Percentiles rank a stretch among this genome's conserved stretches.
Conservation (phyloP, 92 coral and sea anemone genomes). For the Muricea muricata region DNA sequence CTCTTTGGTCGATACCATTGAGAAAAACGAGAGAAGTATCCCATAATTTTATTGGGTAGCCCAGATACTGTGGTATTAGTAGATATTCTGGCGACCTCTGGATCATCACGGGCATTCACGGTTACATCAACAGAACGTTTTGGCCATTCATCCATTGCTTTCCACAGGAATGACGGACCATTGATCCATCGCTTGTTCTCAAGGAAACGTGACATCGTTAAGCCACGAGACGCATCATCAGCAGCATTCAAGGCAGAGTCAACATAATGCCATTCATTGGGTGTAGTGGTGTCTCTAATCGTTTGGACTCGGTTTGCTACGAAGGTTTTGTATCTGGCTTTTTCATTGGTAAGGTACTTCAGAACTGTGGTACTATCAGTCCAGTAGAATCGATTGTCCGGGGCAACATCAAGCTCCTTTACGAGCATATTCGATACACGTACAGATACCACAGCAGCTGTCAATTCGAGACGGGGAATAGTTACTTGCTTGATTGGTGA, state of each 20-base stretch:
- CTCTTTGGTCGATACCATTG: constrained; percentile 26
- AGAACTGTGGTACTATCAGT: constrained; percentile 53
- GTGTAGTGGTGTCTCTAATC: constrained; percentile 29
- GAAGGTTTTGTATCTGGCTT: constrained; percentile 44
- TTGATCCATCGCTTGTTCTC: constrained; percentile 32
- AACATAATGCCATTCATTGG: constrained; percentile 39
- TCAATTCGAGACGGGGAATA: constrained; percentile 53
- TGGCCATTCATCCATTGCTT: not conserved
- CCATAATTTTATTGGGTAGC: not conserved
- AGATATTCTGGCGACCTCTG: constrained; percentile 9
- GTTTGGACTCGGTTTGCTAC: constrained; percentile 52
- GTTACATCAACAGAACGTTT: not conserved
- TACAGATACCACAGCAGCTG: constrained; percentile 50
- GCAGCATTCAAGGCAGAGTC: constrained; percentile 37
- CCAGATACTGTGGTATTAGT: not conserved
- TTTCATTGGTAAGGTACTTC: constrained; percentile 39
- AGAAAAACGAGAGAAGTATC: constrained; percentile 19
- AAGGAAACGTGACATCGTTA: not conserved
- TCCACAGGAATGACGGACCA: not conserved
- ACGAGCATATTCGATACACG: constrained; percentile 16
- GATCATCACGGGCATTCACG: constrained; percentile 27
- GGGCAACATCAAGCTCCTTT: constrained; percentile 20
- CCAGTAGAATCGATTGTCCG: constrained; percentile 35
- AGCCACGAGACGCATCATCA: constrained; percentile 52
- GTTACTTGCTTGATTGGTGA: constrained; percentile 25